Base-by-base conservation (phyloP, 2,113 vertebrate species). In the Gymnarchus niloticus region DNA sequence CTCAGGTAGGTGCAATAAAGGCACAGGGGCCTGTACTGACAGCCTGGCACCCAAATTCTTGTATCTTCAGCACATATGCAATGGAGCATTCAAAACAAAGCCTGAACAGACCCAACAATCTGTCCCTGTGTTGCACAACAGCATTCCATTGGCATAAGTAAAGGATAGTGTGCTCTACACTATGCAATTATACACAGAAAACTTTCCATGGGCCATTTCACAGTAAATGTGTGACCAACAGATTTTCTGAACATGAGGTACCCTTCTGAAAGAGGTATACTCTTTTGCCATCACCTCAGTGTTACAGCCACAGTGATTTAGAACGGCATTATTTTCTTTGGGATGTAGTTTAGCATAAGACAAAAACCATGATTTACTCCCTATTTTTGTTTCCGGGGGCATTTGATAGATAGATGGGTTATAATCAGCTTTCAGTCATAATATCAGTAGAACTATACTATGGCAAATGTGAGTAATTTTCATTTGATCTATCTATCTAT, bases 41-140 rank as follows among this genome's bases (percentile, higher is more conserved):
- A 54, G 51, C 46, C 25, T 81, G 51, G 23, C 37, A 33, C 46
- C 25, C 28, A 33, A 82, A 54, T 78, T 48, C 76, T 78, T 78
- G 41, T 48, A 78, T 6, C 44, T 48, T 78, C 37, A 78, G 41
- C 76, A 48, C 76, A 78, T 48, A 12, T 78, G 76, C 76, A 78
- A n/a, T 81, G n/a, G 80, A 48, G 76, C 76, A 49, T 81, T 81
- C 46, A 52, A 25, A 81, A 49, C 49, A 81, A 28, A 54, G 48
- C 17, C 80, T 33, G 14, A 54, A n/a, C 48, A 25, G 48, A 33
- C 49, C 80, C 80, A 82, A 48, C 49, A 56, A 52, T 54, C 49
- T 54, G n/a, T 37, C 80, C 80, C 51, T 6, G 25, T 28, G 49
- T 54, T 82, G 41, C 76, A 78, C 44, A 78, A 78, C 44, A 78